phyloP scores from a whole-genome alignment of 2,797 vertebrate genomes.

The Gallinago nigripennis region DNA sequence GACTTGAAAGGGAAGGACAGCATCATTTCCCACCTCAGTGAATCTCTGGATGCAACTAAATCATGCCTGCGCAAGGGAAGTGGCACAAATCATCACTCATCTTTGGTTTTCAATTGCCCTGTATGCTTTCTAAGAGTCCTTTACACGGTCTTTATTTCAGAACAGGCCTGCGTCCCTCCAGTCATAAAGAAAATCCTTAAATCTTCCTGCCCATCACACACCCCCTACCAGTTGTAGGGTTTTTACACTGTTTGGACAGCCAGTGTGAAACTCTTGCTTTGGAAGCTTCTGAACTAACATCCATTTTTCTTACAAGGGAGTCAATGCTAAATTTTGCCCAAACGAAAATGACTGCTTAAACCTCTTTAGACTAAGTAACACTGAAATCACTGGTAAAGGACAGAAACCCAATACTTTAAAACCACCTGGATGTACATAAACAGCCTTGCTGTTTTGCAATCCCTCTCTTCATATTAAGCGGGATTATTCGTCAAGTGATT shows the following conservation, averaged over 20 bases:
- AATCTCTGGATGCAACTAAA: neutral
- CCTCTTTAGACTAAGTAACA: neutral
- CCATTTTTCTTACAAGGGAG: neutral
- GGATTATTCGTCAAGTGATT: neutral
- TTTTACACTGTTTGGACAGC: neutral
- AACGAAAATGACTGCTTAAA: neutral
- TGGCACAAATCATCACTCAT: neutral
- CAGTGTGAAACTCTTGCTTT: neutral
- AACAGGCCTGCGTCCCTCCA: neutral
- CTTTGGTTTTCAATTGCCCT: neutral
- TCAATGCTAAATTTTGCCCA: neutral
- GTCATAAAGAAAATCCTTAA: neutral
- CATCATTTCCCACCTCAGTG: neutral
- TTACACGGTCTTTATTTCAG: neutral
- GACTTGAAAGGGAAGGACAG: neutral
- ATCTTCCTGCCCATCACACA: neutral
- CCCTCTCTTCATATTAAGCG: neutral
- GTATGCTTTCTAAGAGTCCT: neutral
- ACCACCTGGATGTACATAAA: neutral
- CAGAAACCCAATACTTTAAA: neutral
- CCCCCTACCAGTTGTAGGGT: accelerated
- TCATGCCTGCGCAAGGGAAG: neutral
- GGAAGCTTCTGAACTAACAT: neutral
- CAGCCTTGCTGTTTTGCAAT: neutral
- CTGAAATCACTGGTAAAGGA: neutral